These are phyloP conservation scores for Drosophila bocki DNA, from an alignment of 1,140 invertebrate species.

Conservation along the genomic window DNA sequence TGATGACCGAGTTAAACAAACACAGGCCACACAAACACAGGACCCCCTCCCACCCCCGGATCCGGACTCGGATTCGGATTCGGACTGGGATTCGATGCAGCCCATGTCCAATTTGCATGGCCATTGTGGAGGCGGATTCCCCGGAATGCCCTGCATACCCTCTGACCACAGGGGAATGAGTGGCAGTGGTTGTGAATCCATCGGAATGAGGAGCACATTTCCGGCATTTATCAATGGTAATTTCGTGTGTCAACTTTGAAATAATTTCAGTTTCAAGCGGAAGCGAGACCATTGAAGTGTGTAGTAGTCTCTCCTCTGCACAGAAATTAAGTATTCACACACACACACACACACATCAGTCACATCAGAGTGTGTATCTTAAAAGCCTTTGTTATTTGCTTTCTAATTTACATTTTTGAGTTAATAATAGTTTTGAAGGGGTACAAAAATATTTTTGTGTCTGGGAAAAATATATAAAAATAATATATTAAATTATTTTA, in stretches of 20 bases:
- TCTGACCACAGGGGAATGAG: background rate
- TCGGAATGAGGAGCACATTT: conserved; percentile 28
- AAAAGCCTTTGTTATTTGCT: background rate
- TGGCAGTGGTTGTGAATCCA: background rate
- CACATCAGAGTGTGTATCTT: background rate
- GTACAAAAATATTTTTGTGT: too few species aligned
- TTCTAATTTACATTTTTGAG: background rate
- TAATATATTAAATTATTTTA: too few species aligned
- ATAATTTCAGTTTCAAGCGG: conserved; percentile 42
- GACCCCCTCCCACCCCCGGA: background rate
- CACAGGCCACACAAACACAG: conserved; percentile 44
- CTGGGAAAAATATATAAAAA: too few species aligned
- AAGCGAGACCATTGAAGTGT: conserved; percentile 35
- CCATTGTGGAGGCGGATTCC: conserved; percentile 28
- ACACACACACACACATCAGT: background rate
- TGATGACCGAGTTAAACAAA: conserved; percentile 52
- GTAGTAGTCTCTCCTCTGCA: background rate
- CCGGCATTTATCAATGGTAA: conserved; percentile 52
- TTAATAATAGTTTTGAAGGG: background rate
- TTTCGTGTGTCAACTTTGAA: conserved; percentile 44
- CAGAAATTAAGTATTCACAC: conserved; percentile 18
- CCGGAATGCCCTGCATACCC: conserved; percentile 9
- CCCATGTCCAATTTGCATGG: conserved; percentile 46
- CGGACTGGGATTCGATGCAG: conserved; percentile 11
- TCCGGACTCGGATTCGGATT: conserved; percentile 1